Evolutionary conservation across 2,888 invertebrate genomes (phyloP), one percentile per base, ranked within the genome.

Genomic region (Drosophila peninsularis): DNA sequence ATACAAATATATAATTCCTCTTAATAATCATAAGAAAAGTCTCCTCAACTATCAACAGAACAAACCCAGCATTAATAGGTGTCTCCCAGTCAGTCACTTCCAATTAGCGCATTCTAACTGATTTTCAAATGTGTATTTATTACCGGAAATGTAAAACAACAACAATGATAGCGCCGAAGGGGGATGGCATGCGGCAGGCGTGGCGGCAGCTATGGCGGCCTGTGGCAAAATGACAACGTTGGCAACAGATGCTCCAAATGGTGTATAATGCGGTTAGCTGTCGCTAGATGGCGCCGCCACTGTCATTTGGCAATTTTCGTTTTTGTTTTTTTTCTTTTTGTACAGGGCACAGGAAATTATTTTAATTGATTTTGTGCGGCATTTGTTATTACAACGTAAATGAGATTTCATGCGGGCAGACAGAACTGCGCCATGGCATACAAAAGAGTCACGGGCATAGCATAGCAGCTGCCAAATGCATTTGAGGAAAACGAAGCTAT

Each of bases 121-220:
- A 80, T 88, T 84, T 84, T 76, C 85, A 84, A 82, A 84, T 85
- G 78, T 76, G 71, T 84, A 84, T 88, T 83, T 88, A 84, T 84
- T 88, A 83, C 85, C 80, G 84, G 85, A 84, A 88, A 88, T 88
- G 88, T 85, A 80, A 78, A 82, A 86, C 82, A 86, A 86, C 82
- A 88, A 66, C 69, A 53, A 86, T 74, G 55, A 66, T 36, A 62
- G 47, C 32, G n/a, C 17, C 27, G 30, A 13, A 30, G 30, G 36
- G 69, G 36, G 39, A 42, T 19, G 27, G 37, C 10, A 24, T 1
- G n/a, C n/a, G n/a, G n/a, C n/a, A 1, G 21, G 21, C 2, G 9
- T 19, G 13, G 24, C 37, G 13, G 3, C 10, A 13, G 37, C 5
- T 9, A 6, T 9, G 45, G 19, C 9, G 13, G n/a, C 32, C 19